Percentiles rank a stretch among this genome's conserved stretches.
phyloP scores from a whole-genome alignment of 1,140 invertebrate genomes.

The Leptinotarsa undecemlineata region DNA sequence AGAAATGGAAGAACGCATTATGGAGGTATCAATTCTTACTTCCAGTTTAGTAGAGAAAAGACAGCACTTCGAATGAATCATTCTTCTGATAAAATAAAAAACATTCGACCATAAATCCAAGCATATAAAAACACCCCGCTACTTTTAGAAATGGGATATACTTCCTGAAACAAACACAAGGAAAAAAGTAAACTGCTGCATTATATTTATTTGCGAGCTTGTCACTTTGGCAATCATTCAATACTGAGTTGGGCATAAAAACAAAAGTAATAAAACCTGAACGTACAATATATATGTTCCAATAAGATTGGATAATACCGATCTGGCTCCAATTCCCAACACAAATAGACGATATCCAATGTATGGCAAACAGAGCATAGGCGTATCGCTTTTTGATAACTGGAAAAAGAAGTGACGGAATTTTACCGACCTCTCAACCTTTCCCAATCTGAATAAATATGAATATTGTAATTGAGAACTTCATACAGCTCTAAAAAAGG shows the following conservation, averaged over 20 bases:
- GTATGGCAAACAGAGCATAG: neutral
- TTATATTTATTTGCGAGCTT: neutral
- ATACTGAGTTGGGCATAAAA: neutral
- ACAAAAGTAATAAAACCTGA: constrained; percentile 2
- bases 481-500: too few species aligned
- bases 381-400: neutral
- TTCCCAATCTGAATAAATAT: too few species aligned
- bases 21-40: neutral
- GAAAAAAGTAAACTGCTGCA: neutral
- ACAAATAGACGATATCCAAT: constrained; percentile 8
- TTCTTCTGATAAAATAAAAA: neutral
- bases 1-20: too few species aligned
- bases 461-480: too few species aligned
- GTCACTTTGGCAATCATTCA: neutral
- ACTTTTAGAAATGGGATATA: neutral
- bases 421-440: too few species aligned
- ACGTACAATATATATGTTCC: neutral
- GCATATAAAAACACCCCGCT: neutral
- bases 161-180: neutral
- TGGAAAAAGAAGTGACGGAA: too few species aligned
- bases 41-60: neutral
- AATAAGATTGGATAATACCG: constrained; percentile 6
- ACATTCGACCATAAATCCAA: neutral
- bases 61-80: neutral
- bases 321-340: neutral